Base-by-base conservation (phyloP, 2,113 vertebrate genomes). In the Epinephelus moara region DNA sequence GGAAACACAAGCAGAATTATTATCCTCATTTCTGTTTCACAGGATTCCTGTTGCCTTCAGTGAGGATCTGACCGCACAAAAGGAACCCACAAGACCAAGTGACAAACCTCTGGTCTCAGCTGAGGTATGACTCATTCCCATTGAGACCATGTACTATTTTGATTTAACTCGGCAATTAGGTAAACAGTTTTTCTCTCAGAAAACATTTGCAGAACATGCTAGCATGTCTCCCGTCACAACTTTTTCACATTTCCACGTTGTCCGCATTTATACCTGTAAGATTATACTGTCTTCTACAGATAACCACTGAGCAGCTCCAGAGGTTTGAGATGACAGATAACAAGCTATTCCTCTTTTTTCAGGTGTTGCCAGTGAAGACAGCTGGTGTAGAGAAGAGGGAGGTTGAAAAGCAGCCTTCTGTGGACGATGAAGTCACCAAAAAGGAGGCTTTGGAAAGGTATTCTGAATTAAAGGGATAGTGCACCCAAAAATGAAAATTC, bases 401-500 rank as follows among this genome's bases (percentile, higher is more conserved):
- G 60, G 77, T 84, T 13, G 91, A 90, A 25, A 94, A 92, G 64
- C 90, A 93, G 69, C 2, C 52, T 0, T 91, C 87, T 5, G 70
- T 63, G 4, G 95, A 94, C 19, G 94, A 95, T 10, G 93, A 94
- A 12, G 17, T 78, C 18, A 61, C 67, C 52, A 92, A 81, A 62
- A 93, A 92, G 30, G 94, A 94, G 13, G 72, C 83, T 70, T 73
- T 90, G 7, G 93, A 94, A 50, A 93, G 92, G 95, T 96, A 70
- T 1, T 12, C 11, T 64, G 0, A 19, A 45, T 68, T 53, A 17
- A 15, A 27, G 27, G 27, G 3, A 27, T 27, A 27, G 27, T 27
- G 27, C 3, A 4, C 27, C 27, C 27, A 27, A 27, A 27, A 27
- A 27, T 27, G 3, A 27, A 27, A 27, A 27, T 27, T 27, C 27